Base-by-base conservation (phyloP, 1,140 invertebrate species). In the Dreissena rostriformis region DNA sequence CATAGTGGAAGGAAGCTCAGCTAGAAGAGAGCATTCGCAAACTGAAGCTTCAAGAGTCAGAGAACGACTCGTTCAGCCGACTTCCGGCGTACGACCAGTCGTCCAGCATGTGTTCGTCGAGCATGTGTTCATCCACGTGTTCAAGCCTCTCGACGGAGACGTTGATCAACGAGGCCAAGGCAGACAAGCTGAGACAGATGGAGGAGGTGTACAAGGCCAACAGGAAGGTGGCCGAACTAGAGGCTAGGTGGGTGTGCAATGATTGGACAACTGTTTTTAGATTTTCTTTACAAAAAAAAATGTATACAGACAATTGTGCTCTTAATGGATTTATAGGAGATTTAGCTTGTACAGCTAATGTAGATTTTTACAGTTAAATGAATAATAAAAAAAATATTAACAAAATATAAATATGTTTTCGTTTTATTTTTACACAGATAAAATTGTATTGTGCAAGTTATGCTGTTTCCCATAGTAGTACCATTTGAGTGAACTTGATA, bases 171-270 rank as follows among this genome's bases (percentile, higher is more conserved):
- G 97, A 98, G 92, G 97, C 97, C 28, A 95, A 97, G 84, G 96
- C 95, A 76, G 97, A 98, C 89, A 97, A 97, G 93, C 96, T 98
- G 89, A 95, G 96, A 83, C 97, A 97, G 89, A 97, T 94, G 92
- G 93, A 95, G 91, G 97, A 98, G 92, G 95, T 97, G 14, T 96
- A 97, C 91, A 96, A 96, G 14, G 91, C 93, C 19, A 96, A 97
- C 90, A 97, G 97, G 90, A 97, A 77, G 92, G 95, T 96, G 12
- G 96, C 96, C 24, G 97, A 98, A 92, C 93, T 97, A 17, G 97
- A 98, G 94, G 95, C 96, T 71, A 96, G 95, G 96, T 96, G 94
- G 89, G n/a, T n/a, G n/a, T n/a, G n/a, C n/a, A n/a, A n/a, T n/a
- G n/a, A n/a, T n/a, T n/a, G n/a, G n/a, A n/a, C n/a, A n/a, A n/a